Percentiles rank a stretch among this genome's conserved stretches.
Evolutionary conservation across 2,797 vertebrate genomes (phyloP).

Genomic region (Ispidina lecontei): DNA sequence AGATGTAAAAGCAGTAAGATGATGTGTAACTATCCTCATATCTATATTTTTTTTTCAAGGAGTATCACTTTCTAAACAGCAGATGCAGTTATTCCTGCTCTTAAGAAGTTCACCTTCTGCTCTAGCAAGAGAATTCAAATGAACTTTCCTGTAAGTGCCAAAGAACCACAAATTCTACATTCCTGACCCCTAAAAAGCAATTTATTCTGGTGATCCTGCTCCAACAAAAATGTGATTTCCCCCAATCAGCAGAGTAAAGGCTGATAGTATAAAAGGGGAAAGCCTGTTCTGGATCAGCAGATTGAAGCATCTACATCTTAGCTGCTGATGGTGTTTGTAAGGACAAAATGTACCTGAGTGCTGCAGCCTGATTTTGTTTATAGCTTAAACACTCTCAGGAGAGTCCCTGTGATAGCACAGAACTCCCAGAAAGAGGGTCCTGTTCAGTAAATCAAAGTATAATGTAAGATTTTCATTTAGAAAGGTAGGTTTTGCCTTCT

Average conservation of each 20-base stretch:
- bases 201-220: background rate
- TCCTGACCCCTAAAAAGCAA: background rate
- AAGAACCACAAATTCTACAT: background rate
- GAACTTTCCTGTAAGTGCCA: background rate
- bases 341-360: background rate
- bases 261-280: background rate
- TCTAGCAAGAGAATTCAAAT: background rate
- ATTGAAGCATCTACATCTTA: rapidly evolving
- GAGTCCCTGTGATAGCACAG: background rate
- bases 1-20: background rate
- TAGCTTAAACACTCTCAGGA: background rate
- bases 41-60: background rate
- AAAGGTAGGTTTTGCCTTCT: background rate
- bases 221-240: background rate
- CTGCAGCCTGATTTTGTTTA: background rate
- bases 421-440: background rate
- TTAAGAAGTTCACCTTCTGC: background rate
- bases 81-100: background rate
- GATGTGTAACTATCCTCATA: background rate
- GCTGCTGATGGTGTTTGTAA: background rate
- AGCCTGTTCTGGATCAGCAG: background rate
- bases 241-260: background rate
- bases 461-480: background rate
- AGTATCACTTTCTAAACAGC: background rate
- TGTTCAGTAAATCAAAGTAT: background rate